phyloP scores from a whole-genome alignment of 2,888 invertebrate genomes.

The Helleia helle region DNA sequence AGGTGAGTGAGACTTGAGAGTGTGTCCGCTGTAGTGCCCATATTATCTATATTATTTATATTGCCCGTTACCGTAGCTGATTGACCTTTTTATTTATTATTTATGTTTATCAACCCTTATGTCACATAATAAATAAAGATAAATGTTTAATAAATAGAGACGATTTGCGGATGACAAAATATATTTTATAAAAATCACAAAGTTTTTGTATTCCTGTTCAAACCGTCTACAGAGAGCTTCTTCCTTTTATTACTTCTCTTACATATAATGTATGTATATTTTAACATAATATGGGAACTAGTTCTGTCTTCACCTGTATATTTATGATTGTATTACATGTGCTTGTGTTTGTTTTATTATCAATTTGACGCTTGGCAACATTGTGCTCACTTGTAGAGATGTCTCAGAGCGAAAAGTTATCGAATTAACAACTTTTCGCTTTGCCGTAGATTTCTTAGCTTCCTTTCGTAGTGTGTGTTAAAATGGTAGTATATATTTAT shows the following conservation, averaged over 20 bases:
- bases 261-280: constrained; percentile 14
- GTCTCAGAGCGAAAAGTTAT: constrained; percentile 24
- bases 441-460: constrained; percentile 57
- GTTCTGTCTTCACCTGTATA: constrained; percentile 15
- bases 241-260: constrained; percentile 10
- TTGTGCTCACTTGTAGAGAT: constrained; percentile 59
- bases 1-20: constrained; percentile 78
- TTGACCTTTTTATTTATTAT: too few species aligned
- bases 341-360: constrained; percentile 73
- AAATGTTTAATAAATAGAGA: too few species aligned
- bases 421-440: constrained; percentile 50
- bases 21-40: constrained; percentile 4
- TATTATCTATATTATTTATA: neutral
- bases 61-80: too few species aligned
- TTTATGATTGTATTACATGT: constrained; percentile 42
- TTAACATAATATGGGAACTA: constrained; percentile 18
- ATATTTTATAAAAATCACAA: too few species aligned
- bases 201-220: too few species aligned
- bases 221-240: constrained; percentile 3
- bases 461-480: constrained; percentile 60
- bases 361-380: constrained; percentile 74
- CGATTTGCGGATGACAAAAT: too few species aligned
- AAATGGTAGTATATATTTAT: constrained; percentile 38
- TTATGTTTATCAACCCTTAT: too few species aligned
- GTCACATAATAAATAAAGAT: too few species aligned